Evolutionary conservation across 2,888 invertebrate species (phyloP).

Genomic region (Sminthurides aquaticus): DNA sequence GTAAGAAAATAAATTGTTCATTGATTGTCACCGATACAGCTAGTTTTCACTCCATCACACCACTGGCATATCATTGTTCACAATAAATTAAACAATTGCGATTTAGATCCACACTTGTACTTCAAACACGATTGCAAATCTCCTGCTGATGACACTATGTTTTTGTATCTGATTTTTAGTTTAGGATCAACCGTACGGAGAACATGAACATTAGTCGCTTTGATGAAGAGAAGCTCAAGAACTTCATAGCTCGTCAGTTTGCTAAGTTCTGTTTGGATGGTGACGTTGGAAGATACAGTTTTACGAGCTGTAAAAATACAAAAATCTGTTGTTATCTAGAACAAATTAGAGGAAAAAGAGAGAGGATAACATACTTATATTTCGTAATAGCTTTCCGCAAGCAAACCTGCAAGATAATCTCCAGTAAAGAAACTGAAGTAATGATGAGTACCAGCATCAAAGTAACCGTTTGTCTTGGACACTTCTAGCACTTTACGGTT

Average conservation of each 20-base stretch:
- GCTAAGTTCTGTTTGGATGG: constrained; percentile 3
- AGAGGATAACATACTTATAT: too few relatives aligned
- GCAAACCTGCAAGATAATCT: constrained; percentile 71
- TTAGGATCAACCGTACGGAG: constrained; percentile 20
- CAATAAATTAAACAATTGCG: background rate
- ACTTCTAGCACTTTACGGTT: constrained; percentile 54
- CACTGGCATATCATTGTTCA: too few relatives aligned
- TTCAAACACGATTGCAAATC: background rate
- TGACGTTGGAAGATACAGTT: constrained; percentile 4
- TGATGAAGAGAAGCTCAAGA: constrained; percentile 7
- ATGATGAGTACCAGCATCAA: constrained; percentile 64
- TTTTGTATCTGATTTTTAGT: constrained; percentile 13
- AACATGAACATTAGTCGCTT: constrained; percentile 6
- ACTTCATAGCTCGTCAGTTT: background rate
- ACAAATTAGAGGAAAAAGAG: too few relatives aligned
- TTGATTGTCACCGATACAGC: too few relatives aligned
- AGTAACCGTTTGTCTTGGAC: constrained; percentile 69
- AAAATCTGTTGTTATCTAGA: too few relatives aligned
- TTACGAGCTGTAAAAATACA: too few relatives aligned
- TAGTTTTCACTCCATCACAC: too few relatives aligned
- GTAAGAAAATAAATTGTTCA: too few relatives aligned
- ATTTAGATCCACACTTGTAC: background rate
- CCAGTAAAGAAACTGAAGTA: constrained; percentile 73
- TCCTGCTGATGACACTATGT: background rate
- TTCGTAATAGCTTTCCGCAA: too few relatives aligned